Evolutionary conservation across 2,113 vertebrate species (phyloP).

Genomic region (Aleadryas rufinucha): DNA sequence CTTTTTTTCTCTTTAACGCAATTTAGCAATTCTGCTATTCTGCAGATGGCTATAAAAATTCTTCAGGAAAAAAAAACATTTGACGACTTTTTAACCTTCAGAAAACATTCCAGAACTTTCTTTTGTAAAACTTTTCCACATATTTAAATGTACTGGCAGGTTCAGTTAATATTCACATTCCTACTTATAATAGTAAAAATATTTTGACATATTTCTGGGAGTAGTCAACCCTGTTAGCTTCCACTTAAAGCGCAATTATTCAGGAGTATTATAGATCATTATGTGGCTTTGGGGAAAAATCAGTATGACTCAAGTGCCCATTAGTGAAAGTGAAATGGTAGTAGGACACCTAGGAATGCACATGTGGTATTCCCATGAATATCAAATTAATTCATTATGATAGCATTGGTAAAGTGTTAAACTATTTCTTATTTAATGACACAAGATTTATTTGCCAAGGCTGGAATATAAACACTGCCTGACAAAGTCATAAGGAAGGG

Average conservation of each 20-base stretch:
- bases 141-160: background rate
- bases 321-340: conserved; percentile 67
- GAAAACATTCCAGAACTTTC: background rate
- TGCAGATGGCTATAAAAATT: conserved; percentile 22
- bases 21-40: background rate
- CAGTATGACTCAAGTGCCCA: conserved; percentile 59
- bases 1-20: background rate
- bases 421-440: conserved; percentile 16
- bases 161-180: conserved; percentile 8
- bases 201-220: conserved; percentile 63
- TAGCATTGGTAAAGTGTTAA: conserved; percentile 30
- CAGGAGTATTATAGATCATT: conserved; percentile 63
- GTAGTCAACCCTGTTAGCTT: conserved; percentile 62
- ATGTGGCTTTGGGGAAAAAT: conserved; percentile 71
- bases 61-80: background rate
- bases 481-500: background rate
- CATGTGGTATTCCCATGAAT: conserved; percentile 42
- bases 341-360: conserved; percentile 58
- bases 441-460: conserved; percentile 23
- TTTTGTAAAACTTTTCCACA: background rate
- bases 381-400: conserved; percentile 56
- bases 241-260: conserved; percentile 68
- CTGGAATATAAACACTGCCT: conserved; percentile 9
- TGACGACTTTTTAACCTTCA: conserved; percentile 6
- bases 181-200: conserved; percentile 51